Evolutionary conservation across 2,888 invertebrate genomes (phyloP), one percentile per base, ranked within the genome.

Genomic region (Thyatira batis): DNA sequence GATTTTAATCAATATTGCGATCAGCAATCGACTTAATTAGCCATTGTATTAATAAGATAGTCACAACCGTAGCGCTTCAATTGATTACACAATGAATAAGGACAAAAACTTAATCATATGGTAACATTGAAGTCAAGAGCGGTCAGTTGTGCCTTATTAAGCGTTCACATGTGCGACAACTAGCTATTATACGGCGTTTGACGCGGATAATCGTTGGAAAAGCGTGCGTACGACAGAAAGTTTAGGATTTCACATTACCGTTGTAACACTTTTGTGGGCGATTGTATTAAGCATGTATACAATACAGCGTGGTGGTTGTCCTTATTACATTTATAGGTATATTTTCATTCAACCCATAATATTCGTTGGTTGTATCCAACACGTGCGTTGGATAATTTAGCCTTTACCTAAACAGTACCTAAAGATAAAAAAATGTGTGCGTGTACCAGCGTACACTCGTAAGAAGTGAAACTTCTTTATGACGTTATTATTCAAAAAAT

Each of bases 61-160:
- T 30, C 6, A 23, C 6, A 30, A 30, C 30, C 30, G 30, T 30
- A 30, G 0, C 33, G 17, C 17, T 39, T 13, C 33, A n/a, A 39
- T 13, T 17, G 6, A 39, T 39, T 23, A 17, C 6, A 39, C 39
- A 4, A 17, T 4, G 33, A 13, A n/a, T 33, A 33, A 13, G 33
- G 33, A 33, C n/a, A 33, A 46, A n/a, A 17, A 48, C 45, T n/a
- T 45, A 45, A 45, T 17, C 27, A 48, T 48, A 48, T 9, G 20
- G 9, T 20, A 39, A 17, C 17, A 11, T 17, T n/a, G 1, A 6
- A 17, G 11, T 17, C 17, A 27, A 45, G 56, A 52, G 55, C 63
- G 61, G 63, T 63, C 61, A 63, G 54, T 54, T 50, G 61, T 48
- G 46, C 1, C 25, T 25, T 23, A 55, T 51, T 57, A 23, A 23